phyloP scores from a whole-genome alignment of 2,888 invertebrate genomes.

The Unio delphinus region DNA sequence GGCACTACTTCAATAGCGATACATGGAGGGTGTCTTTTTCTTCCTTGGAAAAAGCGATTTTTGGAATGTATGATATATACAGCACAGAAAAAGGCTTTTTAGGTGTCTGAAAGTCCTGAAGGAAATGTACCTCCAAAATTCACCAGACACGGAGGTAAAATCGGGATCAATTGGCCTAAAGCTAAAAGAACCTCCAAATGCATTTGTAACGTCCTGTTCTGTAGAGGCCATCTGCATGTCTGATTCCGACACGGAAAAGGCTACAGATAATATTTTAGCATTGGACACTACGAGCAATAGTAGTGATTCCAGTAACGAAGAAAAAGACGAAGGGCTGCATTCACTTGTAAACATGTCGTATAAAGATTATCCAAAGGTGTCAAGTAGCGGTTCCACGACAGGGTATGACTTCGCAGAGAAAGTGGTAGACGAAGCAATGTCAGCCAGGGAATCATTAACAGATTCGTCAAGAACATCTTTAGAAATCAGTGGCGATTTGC shows the following conservation, averaged over 20 bases:
- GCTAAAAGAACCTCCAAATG: constrained; percentile 17
- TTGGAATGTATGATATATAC: constrained; percentile 8
- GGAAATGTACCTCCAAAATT: constrained; percentile 15
- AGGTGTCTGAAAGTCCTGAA: constrained; percentile 19
- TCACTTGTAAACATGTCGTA: too few relatives aligned
- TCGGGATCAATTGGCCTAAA: constrained; percentile 9
- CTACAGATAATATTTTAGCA: neutral
- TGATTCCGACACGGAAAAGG: neutral
- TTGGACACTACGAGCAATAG: too few relatives aligned
- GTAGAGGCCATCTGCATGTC: neutral
- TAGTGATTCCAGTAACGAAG: too few relatives aligned
- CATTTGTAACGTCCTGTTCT: constrained; percentile 2
- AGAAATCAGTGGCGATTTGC: too few relatives aligned
- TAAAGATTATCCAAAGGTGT: too few relatives aligned
- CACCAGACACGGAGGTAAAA: constrained; percentile 4
- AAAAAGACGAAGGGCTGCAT: too few relatives aligned
- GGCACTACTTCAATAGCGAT: constrained; percentile 15
- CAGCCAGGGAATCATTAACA: too few relatives aligned
- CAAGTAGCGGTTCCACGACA: too few relatives aligned
- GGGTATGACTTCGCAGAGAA: too few relatives aligned
- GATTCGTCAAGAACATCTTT: too few relatives aligned
- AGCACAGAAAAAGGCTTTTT: constrained; percentile 14
- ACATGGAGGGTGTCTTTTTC: constrained; percentile 23
- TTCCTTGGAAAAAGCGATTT: constrained; percentile 19
- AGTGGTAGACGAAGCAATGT: too few relatives aligned